Evolutionary conservation across 2,888 invertebrate species (phyloP).

Genomic region (Ditylenchus weischeri): DNA sequence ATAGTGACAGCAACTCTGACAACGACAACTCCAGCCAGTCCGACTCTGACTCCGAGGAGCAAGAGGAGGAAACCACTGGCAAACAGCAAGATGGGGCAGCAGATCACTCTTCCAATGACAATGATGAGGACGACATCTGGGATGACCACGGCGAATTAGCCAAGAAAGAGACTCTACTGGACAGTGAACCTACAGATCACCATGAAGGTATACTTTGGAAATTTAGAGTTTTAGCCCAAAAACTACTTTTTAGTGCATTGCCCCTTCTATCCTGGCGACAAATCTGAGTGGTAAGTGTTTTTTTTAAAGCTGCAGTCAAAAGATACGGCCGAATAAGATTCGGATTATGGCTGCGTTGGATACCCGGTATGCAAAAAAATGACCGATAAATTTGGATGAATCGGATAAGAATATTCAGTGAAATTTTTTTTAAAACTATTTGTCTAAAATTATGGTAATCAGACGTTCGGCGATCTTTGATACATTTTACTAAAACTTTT

Average conservation of each 20-base stretch:
- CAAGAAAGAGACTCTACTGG: constrained; percentile 37
- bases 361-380: too few relatives aligned
- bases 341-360: too few relatives aligned
- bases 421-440: too few relatives aligned
- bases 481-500: too few relatives aligned
- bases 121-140: constrained; percentile 44
- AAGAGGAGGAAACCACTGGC: constrained; percentile 2
- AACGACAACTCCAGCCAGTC: constrained; percentile 5
- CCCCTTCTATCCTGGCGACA: constrained; percentile 87
- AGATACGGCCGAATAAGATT: too few relatives aligned
- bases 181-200: constrained; percentile 42
- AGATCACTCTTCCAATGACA: constrained; percentile 36
- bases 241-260: constrained; percentile 90
- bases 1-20: constrained; percentile 11
- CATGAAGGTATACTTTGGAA: constrained; percentile 35
- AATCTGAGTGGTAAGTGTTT: constrained; percentile 76
- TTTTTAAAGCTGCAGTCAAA: too few relatives aligned
- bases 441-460: too few relatives aligned
- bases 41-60: constrained; percentile 17
- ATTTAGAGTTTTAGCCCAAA: constrained; percentile 77
- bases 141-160: constrained; percentile 41
- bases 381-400: too few relatives aligned
- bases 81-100: constrained; percentile 14
- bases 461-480: too few relatives aligned
- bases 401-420: too few relatives aligned